Conservation (phyloP, 2,888 invertebrate genomes). For the Platycheirus albimanus region DNA sequence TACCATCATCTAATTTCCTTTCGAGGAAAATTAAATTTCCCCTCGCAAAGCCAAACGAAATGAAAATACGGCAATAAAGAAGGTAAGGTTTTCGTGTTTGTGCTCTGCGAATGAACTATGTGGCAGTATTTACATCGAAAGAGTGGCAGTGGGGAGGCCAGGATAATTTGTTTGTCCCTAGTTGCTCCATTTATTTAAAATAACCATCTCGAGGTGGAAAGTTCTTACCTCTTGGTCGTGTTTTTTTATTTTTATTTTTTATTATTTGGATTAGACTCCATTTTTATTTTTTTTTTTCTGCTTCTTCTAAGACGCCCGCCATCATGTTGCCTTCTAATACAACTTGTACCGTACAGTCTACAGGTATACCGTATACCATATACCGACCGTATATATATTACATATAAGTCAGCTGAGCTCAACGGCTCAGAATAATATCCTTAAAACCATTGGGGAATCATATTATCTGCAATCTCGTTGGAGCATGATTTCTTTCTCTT, state of each 20-base stretch:
- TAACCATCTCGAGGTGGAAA: slow-evolving; percentile 65
- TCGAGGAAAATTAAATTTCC: slow-evolving; percentile 72
- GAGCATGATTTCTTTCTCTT: slow-evolving; percentile 52
- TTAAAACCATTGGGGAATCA: slow-evolving; percentile 57
- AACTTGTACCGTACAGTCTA: slow-evolving; percentile 3
- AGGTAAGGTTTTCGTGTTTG: slow-evolving; percentile 46
- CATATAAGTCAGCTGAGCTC: slow-evolving; percentile 63
- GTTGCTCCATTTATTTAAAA: slow-evolving; percentile 64
- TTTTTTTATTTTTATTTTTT: slow-evolving; percentile 25
- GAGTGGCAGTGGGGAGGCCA: slow-evolving; percentile 45
- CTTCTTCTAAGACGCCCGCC: slow-evolving; percentile 12
- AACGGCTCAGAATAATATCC: slow-evolving; percentile 52
- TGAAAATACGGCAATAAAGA: slow-evolving; percentile 69
- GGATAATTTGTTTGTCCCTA: slow-evolving; percentile 71
- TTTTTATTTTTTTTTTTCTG: too few relatives aligned
- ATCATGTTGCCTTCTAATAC: slow-evolving; percentile 31
- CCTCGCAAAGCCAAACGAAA: slow-evolving; percentile 65
- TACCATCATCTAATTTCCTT: slow-evolving; percentile 74
- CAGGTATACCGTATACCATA: slow-evolving; percentile 33
- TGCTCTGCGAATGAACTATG: slow-evolving; percentile 39
- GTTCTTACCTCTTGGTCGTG: slow-evolving; percentile 21
- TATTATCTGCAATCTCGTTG: slow-evolving; percentile 58
- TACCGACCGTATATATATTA: slow-evolving; percentile 26
- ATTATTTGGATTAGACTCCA: slow-evolving; percentile 45
- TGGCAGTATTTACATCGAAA: slow-evolving; percentile 25